These are phyloP conservation scores for Drosophila nigritarsus DNA, from an alignment of 2,888 invertebrate species.

Conservation along the genomic window DNA sequence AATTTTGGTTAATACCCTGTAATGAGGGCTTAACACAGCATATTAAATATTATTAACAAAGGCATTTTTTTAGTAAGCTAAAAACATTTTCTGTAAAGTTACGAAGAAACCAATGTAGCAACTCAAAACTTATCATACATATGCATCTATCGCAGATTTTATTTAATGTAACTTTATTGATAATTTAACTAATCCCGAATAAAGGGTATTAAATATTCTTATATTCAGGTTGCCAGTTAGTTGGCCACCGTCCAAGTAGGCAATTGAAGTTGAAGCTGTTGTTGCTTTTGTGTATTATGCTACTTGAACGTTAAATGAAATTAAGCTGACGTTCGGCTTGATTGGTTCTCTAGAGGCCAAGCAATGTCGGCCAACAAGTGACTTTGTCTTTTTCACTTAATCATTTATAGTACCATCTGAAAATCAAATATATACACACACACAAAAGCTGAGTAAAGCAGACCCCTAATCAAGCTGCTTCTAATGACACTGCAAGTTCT, in stretches of 20 bases:
- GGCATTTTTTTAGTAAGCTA: neutral
- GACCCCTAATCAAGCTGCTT: constrained; percentile 55
- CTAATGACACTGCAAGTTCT: constrained; percentile 77
- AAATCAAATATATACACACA: constrained; percentile 37
- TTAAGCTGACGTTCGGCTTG: constrained; percentile 77
- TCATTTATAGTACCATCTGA: constrained; percentile 63
- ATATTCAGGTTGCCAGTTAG: neutral
- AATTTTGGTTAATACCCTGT: constrained; percentile 52
- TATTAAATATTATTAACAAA: constrained; percentile 7
- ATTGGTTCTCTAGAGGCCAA: constrained; percentile 75
- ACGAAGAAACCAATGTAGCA: neutral
- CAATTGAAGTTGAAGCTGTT: constrained; percentile 20
- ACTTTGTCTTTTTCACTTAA: constrained; percentile 74
- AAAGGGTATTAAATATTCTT: constrained; percentile 36
- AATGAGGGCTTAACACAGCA: constrained; percentile 26
- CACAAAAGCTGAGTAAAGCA: constrained; percentile 14
- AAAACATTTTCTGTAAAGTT: neutral
- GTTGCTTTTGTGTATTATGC: constrained; percentile 59
- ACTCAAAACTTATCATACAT: neutral
- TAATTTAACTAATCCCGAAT: neutral
- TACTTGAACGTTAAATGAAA: constrained; percentile 75
- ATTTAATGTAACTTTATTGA: neutral
- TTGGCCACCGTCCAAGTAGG: constrained; percentile 29
- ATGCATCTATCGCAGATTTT: neutral
- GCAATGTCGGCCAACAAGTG: constrained; percentile 64